phyloP scores from a whole-genome alignment of 2,888 invertebrate genomes.

The Nowickia ferox region DNA sequence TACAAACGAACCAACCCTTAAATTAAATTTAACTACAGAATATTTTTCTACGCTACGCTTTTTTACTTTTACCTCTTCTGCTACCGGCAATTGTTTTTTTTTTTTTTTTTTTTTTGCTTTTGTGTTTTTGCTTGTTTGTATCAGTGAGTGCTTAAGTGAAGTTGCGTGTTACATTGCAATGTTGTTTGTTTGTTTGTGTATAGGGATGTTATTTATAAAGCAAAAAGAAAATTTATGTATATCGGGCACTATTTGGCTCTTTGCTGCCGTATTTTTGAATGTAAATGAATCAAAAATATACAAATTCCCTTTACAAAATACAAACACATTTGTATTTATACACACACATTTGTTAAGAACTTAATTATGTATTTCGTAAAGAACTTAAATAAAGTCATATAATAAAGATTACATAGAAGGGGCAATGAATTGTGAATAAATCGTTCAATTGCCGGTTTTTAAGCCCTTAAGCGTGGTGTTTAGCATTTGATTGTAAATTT shows the following conservation, averaged over 20 bases:
- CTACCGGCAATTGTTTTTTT: slow-evolving; percentile 39
- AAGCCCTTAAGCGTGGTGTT: too few species aligned
- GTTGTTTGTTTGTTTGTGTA: background rate
- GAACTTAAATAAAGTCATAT: background rate
- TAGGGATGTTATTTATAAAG: background rate
- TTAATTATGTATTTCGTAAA: background rate
- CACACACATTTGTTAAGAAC: background rate
- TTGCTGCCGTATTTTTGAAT: slow-evolving; percentile 13
- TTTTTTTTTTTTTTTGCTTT: background rate
- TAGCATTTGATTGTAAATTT: too few species aligned
- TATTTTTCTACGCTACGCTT: slow-evolving; percentile 38
- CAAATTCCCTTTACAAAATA: slow-evolving; percentile 2
- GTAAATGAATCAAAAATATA: background rate
- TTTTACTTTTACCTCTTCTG: background rate
- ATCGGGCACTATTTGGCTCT: slow-evolving; percentile 32
- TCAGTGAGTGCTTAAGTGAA: slow-evolving; percentile 44
- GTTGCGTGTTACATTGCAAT: slow-evolving; percentile 33
- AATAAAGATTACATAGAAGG: too few species aligned
- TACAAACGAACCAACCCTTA: slow-evolving; percentile 48
- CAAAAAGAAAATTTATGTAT: slow-evolving; percentile 26
- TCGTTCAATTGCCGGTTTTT: background rate
- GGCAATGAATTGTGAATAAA: background rate
- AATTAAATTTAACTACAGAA: slow-evolving; percentile 38
- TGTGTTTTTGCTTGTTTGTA: background rate
- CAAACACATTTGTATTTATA: background rate